Evolutionary conservation across 2,113 vertebrate species (phyloP).

Genomic region (Halichoeres trimaculatus): DNA sequence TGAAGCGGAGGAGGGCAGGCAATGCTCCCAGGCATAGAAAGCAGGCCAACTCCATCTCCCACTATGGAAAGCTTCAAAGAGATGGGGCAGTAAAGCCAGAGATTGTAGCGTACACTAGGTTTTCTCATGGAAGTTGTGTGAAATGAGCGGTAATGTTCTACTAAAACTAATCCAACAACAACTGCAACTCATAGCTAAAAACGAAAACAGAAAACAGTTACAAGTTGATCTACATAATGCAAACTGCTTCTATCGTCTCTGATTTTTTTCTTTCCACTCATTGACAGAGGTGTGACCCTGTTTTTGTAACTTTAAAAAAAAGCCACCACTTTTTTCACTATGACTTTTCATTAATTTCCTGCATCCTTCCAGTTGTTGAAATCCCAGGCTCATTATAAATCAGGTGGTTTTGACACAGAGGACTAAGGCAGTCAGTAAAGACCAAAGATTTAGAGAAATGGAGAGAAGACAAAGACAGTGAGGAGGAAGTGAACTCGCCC

Average conservation of each 20-base stretch:
- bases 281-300: not conserved
- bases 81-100: slow-evolving; percentile 39
- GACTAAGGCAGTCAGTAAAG: slow-evolving; percentile 29
- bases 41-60: slow-evolving; percentile 73
- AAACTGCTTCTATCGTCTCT: slow-evolving; percentile 7
- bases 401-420: slow-evolving; percentile 38
- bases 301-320: not conserved
- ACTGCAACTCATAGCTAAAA: not conserved
- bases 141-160: slow-evolving; percentile 37
- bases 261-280: slow-evolving; percentile 6
- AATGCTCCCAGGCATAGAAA: slow-evolving; percentile 78
- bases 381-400: slow-evolving; percentile 32
- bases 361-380: slow-evolving; percentile 18
- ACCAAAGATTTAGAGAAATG: slow-evolving; percentile 51
- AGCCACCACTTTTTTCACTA: not conserved
- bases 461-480: slow-evolving; percentile 65
- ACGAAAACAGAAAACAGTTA: not conserved
- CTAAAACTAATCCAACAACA: slow-evolving; percentile 1
- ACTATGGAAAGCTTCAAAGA: slow-evolving; percentile 65
- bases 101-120: slow-evolving; percentile 22
- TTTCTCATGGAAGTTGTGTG: slow-evolving; percentile 45
- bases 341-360: slow-evolving; percentile 25
- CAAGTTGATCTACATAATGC: not conserved
- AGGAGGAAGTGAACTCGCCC: slow-evolving; percentile 79
- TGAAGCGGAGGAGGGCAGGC: slow-evolving; percentile 76